Evolutionary conservation across 2,797 vertebrate genomes (phyloP), one percentile per base, ranked within the genome.

Genomic region (Lagorchestes hirsutus): DNA sequence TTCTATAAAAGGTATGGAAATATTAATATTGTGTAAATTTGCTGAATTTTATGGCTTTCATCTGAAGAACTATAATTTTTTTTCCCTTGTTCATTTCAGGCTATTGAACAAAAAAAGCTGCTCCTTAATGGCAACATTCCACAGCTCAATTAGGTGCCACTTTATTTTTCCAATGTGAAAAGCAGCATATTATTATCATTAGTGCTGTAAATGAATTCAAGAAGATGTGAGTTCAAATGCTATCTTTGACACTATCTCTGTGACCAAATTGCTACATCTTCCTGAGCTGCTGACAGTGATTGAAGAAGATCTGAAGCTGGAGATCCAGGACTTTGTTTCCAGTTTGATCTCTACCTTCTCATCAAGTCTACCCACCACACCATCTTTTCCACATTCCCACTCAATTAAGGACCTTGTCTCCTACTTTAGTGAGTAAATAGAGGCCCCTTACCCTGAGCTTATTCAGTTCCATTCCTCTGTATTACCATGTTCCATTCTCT

Each of bases 11-110:
- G 27, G 50, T 93, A 4, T 31, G 22, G 50, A 54, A 9, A 90
- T 31, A 40, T 4, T 6, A 67, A 62, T 18, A 55, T 16, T 14
- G 4, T n/a, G 18, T 59, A 95, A 92, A 94, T 2, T 92, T 54
- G 12, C 46, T 40, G 16, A 18, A 52, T n/a, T 58, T 1, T 34
- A 40, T 67, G 90, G 10, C 56, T 95, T 97, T 90, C 13, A 54
- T 93, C 31, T 40, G 11, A 94, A 54, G 55, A 62, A 56, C 13
- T 46, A 3, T 34, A 46, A 5, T 56, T 96, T 96, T 22, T 67
- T 74, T 8, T 74, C 22, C 40, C 8, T 55, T 52, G 52, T 52
- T 93, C 62, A 0, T 91, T 96, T 97, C 62, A 93, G 92, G 58
- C 13, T 28, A 91, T 22, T 9, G 56, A 90, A 22, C 27, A 62